Base-by-base conservation (phyloP, 2,113 vertebrate species). In the Bos indicus region DNA sequence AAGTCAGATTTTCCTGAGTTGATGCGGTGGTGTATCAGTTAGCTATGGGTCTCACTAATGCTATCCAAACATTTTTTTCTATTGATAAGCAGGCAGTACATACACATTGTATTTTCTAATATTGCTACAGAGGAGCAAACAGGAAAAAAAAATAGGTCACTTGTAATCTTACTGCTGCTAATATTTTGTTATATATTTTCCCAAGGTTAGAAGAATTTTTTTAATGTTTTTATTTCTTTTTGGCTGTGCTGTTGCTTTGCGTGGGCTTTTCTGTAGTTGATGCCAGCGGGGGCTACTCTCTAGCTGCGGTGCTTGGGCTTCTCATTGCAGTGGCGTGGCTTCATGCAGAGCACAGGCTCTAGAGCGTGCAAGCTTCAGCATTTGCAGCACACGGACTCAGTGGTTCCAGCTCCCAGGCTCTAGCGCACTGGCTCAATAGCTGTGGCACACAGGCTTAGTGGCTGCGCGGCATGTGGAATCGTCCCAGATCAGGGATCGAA, bases 91-190 rank as follows among this genome's bases (percentile, higher is more conserved):
- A 82, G 71, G 30, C 40, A 77, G 56, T 40, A 36, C 74, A 43
- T 52, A 10, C 6, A 46, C 16, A 10, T 33, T 15, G 16, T 64
- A 19, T 46, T 93, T 95, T 52, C n/a, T 46, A 71, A 52, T 46
- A 80, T 59, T 21, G 71, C 67, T 80, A 10, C 30, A 43, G 59
- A 95, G 67, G 80, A 81, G 52, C 33, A 90, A 93, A 85, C 43
- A 46, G 40, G 43, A 67, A 89, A 57, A 67, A 43, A 46, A 67
- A 11, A 46, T 7, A 81, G 30, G 23, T 77, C 52, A 46, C 40
- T 17, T 25, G 7, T 59, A 36, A 26, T 60, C 57, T 95, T 60
- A 57, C 9, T 48, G 46, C 33, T 33, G 46, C 56, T 80, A 43
- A 80, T 8, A 48, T 81, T 52, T 51, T 78, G 48, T 77, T 21